Evolutionary conservation across 1,140 invertebrate genomes (phyloP), one percentile per base, ranked within the genome.

Genomic region (Diorhabda sublineata): DNA sequence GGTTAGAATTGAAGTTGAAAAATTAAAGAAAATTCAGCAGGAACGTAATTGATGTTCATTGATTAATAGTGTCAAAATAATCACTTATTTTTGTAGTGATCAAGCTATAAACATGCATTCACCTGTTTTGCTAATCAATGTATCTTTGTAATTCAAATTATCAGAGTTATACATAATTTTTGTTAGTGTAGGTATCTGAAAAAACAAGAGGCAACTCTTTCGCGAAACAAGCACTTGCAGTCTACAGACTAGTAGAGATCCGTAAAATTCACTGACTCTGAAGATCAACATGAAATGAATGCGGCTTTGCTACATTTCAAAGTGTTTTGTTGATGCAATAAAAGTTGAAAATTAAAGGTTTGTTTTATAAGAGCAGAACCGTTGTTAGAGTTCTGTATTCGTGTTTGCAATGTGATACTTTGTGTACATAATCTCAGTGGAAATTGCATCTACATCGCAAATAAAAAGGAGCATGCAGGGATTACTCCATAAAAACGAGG

Each of bases 301-400:
- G 43, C 11, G 61, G 43, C 11, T 62, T 44, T 44, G 44, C 61
- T 45, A 44, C 61, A 62, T 44, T 44, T 11, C 61, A 44, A 45
- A 62, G 61, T 62, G 61, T 62, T 62, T 62, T 62, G 61, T 44
- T 62, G 61, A 62, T 44, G 61, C 44, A 62, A 62, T 62, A 62
- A 62, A 62, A 62, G 61, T 62, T 62, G 42, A n/a, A 62, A 62
- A 62, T 62, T 62, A 52, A 62, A 62, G 6, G 61, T 62, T 44
- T 62, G 61, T 62, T 62, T 62, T 62, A 62, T 62, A 62, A 44
- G 61, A 62, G 61, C 61, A 44, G 26, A 62, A 44, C 61, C 45
- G 8, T 26, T 59, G n/a, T 42, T 11, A 11, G 7, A 26, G n/a
- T 59, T 26, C 58, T 11, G 58, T 52, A 52, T 52, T 52, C 47